Percentiles rank a stretch among this genome's conserved stretches.
Evolutionary conservation across 2,888 invertebrate genomes (phyloP).

Genomic region (Agrenia bidenticulata): DNA sequence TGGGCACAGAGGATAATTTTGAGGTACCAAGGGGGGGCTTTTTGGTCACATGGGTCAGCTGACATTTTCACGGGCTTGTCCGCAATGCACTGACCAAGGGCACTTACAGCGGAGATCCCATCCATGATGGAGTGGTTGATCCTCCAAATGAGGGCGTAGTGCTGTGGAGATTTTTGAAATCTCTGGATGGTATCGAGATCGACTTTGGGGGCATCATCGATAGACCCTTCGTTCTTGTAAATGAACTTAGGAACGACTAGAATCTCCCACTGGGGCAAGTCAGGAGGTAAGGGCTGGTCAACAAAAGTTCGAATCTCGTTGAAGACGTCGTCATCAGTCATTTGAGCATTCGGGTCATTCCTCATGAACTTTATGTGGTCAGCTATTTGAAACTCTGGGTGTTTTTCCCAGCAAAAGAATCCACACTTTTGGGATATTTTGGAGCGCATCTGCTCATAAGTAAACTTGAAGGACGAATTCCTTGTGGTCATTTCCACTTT

Average conservation of each 20-base stretch:
- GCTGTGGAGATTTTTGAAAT: not conserved
- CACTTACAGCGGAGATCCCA: conserved; percentile 37
- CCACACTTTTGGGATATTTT: conserved; percentile 35
- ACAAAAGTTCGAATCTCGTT: conserved; percentile 35
- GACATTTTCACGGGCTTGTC: conserved; percentile 32
- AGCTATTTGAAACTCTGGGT: conserved; percentile 32
- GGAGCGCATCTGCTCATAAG: conserved; percentile 24
- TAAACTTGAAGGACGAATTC: conserved; percentile 21
- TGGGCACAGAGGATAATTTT: conserved; percentile 22
- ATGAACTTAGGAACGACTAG: conserved; percentile 41
- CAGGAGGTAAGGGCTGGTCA: conserved; percentile 33
- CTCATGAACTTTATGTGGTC: conserved; percentile 40
- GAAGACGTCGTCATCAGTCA: conserved; percentile 37
- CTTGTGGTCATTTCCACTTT: conserved; percentile 10
- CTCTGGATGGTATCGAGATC: not conserved
- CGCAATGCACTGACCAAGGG: conserved; percentile 33
- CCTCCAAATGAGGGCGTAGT: conserved; percentile 22
- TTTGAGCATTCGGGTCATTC: conserved; percentile 30
- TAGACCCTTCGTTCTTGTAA: conserved; percentile 4
- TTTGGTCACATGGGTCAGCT: conserved; percentile 29
- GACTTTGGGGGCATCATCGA: not conserved
- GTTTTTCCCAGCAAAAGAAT: conserved; percentile 38
- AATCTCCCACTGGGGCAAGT: conserved; percentile 44
- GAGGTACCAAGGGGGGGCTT: conserved; percentile 13
- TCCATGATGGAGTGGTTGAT: conserved; percentile 42